phyloP scores from a whole-genome alignment of 2,888 invertebrate genomes.

The Thymelicus acteon region DNA sequence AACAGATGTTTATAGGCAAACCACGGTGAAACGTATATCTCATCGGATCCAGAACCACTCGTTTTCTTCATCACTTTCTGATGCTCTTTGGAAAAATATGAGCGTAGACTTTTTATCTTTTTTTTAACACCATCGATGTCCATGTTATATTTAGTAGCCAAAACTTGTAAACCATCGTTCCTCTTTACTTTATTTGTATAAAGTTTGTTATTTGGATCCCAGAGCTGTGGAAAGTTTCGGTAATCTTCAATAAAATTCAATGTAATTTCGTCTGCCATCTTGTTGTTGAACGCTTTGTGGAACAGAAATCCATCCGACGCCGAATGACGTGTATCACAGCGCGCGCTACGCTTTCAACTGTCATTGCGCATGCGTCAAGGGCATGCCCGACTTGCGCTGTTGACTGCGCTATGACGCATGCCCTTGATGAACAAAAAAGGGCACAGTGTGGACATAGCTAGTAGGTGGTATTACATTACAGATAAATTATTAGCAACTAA shows the following conservation, averaged over 20 bases:
- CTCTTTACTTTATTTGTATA: neutral
- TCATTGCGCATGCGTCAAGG: neutral
- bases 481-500: no score
- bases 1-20: constrained; percentile 26
- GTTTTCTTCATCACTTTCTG: constrained; percentile 11
- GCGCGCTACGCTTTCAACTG: constrained; percentile 9
- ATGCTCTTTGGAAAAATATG: constrained; percentile 34
- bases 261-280: constrained; percentile 6
- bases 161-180: no score
- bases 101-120: constrained; percentile 34
- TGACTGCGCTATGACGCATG: no score
- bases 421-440: no score
- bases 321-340: constrained; percentile 11
- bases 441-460: no score
- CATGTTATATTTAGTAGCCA: no score
- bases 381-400: no score
- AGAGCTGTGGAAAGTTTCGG: neutral
- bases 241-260: constrained; percentile 14
- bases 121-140: no score
- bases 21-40: no score
- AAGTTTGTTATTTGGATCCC: neutral
- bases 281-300: constrained; percentile 16
- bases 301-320: constrained; percentile 9
- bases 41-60: no score
- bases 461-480: no score